These are phyloP conservation scores for Trissolcus brochymenae DNA, from an alignment of 2,888 invertebrate genomes.

Conservation along the genomic window DNA sequence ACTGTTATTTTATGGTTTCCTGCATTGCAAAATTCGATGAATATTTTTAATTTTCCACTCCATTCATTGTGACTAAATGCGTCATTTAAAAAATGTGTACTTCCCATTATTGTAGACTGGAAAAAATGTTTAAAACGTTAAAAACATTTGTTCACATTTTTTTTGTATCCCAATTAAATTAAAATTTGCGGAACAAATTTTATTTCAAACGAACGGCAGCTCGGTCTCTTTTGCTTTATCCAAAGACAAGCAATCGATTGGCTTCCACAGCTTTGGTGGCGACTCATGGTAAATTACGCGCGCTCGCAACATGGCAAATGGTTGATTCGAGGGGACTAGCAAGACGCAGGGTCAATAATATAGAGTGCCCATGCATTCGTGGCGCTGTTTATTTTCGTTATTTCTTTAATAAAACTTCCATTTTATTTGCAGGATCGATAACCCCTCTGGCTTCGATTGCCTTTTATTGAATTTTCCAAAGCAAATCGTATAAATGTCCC, in stretches of 20 bases:
- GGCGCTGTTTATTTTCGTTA: conserved; percentile 33
- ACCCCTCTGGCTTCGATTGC: conserved; percentile 1
- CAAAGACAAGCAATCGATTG: conserved; percentile 52
- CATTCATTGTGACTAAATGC: no score
- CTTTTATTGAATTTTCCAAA: conserved; percentile 9
- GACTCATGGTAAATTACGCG: conserved; percentile 54
- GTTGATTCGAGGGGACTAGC: conserved; percentile 49
- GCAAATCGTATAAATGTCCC: conserved; percentile 4
- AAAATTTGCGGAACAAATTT: background rate
- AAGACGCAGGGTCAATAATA: conserved; percentile 53
- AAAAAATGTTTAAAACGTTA: no score
- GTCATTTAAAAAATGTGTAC: no score
- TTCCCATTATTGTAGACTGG: no score
- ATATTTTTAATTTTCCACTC: no score
- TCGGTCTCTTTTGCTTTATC: conserved; percentile 30
- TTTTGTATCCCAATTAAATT: no score
- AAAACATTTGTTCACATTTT: background rate
- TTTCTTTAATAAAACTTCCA: conserved; percentile 23
- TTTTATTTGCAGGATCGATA: conserved; percentile 36
- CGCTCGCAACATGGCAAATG: conserved; percentile 50
- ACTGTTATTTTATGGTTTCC: no score
- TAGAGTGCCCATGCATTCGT: conserved; percentile 38
- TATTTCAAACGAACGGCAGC: background rate
- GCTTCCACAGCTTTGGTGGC: conserved; percentile 52
- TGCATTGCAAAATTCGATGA: no score